phyloP scores from a whole-genome alignment of 1,140 invertebrate genomes.

The Solen grandis region DNA sequence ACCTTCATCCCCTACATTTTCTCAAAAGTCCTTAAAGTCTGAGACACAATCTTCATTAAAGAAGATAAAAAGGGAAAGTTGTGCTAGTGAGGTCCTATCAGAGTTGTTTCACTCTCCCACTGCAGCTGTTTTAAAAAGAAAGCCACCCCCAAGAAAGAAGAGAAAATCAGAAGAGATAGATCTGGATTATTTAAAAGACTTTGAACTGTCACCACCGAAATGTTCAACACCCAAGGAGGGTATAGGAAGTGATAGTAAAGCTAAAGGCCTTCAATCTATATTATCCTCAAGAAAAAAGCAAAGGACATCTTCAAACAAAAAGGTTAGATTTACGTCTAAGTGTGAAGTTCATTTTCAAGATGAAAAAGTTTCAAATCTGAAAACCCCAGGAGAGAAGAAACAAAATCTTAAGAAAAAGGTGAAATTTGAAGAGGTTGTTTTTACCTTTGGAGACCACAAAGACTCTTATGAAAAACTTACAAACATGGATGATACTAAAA shows the following conservation, averaged over 20 bases:
- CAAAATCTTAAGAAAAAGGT: conserved; percentile 28
- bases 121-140: conserved; percentile 51
- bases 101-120: conserved; percentile 69
- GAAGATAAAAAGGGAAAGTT: background rate
- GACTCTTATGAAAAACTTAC: no score
- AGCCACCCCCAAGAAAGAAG: conserved; percentile 60
- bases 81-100: conserved; percentile 59
- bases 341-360: conserved; percentile 2
- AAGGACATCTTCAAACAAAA: conserved; percentile 26
- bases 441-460: no score
- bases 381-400: conserved; percentile 14
- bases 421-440: conserved; percentile 20
- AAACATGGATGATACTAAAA: background rate
- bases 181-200: background rate
- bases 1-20: conserved; percentile 25
- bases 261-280: conserved; percentile 38
- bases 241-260: conserved; percentile 1
- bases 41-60: no score
- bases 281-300: conserved; percentile 41
- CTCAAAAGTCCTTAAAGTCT: no score
- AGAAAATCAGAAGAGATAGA: conserved; percentile 33
- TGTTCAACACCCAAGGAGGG: conserved; percentile 46
- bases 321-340: conserved; percentile 49
- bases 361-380: background rate
- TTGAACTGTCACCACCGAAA: background rate